phyloP scores from a whole-genome alignment of 2,888 invertebrate genomes.

The Campoplex capitator region DNA sequence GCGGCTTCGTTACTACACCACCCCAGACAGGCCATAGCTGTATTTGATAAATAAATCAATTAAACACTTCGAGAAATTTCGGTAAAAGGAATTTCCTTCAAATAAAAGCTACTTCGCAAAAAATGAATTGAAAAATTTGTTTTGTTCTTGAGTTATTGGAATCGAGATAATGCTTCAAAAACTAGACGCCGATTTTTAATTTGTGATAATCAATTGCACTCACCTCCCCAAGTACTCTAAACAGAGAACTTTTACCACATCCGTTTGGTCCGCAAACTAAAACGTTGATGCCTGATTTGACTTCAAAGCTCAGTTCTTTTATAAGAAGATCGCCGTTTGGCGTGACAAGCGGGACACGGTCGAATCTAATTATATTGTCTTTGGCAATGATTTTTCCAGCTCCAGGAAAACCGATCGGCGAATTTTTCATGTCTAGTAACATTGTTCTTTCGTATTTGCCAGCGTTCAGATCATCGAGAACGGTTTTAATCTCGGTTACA shows the following conservation, averaged over 20 bases:
- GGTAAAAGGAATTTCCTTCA: no score
- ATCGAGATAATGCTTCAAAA: background rate
- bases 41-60: background rate
- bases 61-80: no score
- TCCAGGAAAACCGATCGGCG: slow-evolving; percentile 87
- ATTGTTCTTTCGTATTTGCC: slow-evolving; percentile 92
- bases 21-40: slow-evolving; percentile 98
- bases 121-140: no score
- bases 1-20: slow-evolving; percentile 97
- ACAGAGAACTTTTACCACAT: slow-evolving; percentile 98
- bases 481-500: slow-evolving; percentile 94
- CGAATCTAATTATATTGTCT: slow-evolving; percentile 96
- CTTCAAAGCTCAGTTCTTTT: slow-evolving; percentile 95
- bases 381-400: slow-evolving; percentile 92
- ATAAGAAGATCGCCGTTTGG: slow-evolving; percentile 98
- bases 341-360: slow-evolving; percentile 97
- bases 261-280: slow-evolving; percentile 99
- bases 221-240: slow-evolving; percentile 96
- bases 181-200: background rate
- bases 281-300: slow-evolving; percentile 97
- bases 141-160: background rate
- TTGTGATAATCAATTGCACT: slow-evolving; percentile 21
- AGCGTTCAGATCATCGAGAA: slow-evolving; percentile 92
- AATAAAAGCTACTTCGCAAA: no score
- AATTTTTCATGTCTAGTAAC: slow-evolving; percentile 87